Evolutionary conservation across 2,888 invertebrate species (phyloP), one percentile per base, ranked within the genome.

Genomic region (Acanthosepion lycidas): DNA sequence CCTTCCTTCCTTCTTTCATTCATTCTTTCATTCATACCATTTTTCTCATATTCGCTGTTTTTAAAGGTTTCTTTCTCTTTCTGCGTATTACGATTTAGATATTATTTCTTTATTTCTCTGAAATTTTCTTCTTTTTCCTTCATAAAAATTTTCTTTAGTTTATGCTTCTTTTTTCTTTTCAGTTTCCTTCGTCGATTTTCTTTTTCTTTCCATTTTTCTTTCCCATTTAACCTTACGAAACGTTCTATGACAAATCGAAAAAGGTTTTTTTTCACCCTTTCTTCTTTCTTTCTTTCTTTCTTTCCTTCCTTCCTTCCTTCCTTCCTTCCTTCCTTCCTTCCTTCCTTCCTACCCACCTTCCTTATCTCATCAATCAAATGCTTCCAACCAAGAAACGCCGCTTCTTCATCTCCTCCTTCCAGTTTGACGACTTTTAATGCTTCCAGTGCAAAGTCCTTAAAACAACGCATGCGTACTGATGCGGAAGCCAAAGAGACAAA

Each of bases 381-480:
- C 78, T 28, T 78, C n/a, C 28, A 28, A 28, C 78, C n/a, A 78
- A 8, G 28, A n/a, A n/a, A n/a, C 28, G 12, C 78, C 78, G 18
- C 78, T 78, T 78, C n/a, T 78, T 78, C n/a, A 12, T 28, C 26
- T 28, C 26, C n/a, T 78, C n/a, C 78, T 78, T 78, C 78, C 78
- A 78, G 78, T 9, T 78, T 78, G 78, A 78, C 78, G 78, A 78
- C n/a, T 78, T 78, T 78, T 78, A 78, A 78, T 78, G 55, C 78
- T 9, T 78, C 78, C 78, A n/a, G 78, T n/a, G 78, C 78, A 78
- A n/a, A 78, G 78, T n/a, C 78, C 78, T 78, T 78, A 78, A 78
- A 78, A 78, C 78, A 78, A 78, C 78, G 78, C 78, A 78, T 78
- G 78, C 78, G 78, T n/a, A 78, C 78, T 78, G 78, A n/a, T n/a